phyloP scores from a whole-genome alignment of 2,797 vertebrate species.

The Cryptoprocta ferox region DNA sequence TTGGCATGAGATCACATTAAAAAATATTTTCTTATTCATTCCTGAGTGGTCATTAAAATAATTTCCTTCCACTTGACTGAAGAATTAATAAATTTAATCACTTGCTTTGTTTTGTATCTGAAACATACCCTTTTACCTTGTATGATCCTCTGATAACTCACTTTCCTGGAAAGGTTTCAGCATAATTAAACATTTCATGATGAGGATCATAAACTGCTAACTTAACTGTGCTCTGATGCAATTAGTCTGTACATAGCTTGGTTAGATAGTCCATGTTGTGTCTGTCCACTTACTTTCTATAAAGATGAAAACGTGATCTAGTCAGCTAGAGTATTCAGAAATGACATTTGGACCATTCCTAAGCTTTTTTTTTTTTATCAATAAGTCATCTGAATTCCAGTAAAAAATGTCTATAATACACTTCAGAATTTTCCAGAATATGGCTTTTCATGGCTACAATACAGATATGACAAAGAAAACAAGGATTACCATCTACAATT shows the following conservation, averaged over 20 bases:
- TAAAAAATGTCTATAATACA: conserved; percentile 48
- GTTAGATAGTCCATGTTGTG: conserved; percentile 66
- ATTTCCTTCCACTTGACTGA: background rate
- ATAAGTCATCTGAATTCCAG: conserved; percentile 62
- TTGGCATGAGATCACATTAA: conserved; percentile 11
- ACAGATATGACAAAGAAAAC: conserved; percentile 48
- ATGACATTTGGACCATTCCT: conserved; percentile 61
- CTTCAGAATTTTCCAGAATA: conserved; percentile 47
- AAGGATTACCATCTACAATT: background rate
- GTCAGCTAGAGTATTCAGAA: conserved; percentile 53
- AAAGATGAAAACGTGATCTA: conserved; percentile 76
- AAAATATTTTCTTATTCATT: conserved; percentile 22
- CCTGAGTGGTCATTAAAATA: background rate
- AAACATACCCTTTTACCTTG: conserved; percentile 31
- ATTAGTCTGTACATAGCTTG: conserved; percentile 70
- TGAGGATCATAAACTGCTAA: conserved; percentile 73
- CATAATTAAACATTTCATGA: conserved; percentile 79
- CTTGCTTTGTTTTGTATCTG: conserved; percentile 55
- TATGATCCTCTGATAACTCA: conserved; percentile 56
- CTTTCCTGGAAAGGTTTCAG: conserved; percentile 73
- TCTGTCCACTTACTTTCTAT: conserved; percentile 70
- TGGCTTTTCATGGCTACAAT: conserved; percentile 49
- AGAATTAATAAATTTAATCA: background rate
- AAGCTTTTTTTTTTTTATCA: conserved; percentile 51
- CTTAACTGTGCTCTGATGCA: conserved; percentile 74